Evolutionary conservation across 1,140 invertebrate species (phyloP), one percentile per base, ranked within the genome.

Genomic region (Dendrolimus punctatus): DNA sequence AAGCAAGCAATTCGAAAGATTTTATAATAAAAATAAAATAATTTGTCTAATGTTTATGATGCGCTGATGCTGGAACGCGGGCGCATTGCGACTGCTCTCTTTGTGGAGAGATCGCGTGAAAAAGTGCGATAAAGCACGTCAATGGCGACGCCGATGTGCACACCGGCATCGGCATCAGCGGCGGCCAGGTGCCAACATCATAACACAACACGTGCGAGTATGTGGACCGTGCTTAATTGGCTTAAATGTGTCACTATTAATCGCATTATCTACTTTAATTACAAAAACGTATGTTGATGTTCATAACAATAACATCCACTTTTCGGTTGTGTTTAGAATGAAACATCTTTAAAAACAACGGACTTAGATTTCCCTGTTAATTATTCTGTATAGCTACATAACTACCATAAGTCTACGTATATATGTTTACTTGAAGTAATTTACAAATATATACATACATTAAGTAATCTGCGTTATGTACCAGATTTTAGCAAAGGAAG

Each of bases 91-190:
- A 83, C 82, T 85, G 76, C 69, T 81, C 76, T 80, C 76, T 45
- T 76, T 62, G 68, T 57, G 66, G 80, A 78, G 80, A 85, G 82
- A 83, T 85, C 80, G 80, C 80, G 76, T 80, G 82, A 76, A 84
- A 83, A 80, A 78, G 72, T 63, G 62, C 73, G 68, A 78, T 77
- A 74, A 57, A 77, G 62, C 73, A 71, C 64, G 71, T 65, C 65
- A 65, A 65, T 62, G 60, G 52, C 51, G 51, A 39, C 23, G 41
- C 40, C 8, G 8, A 38, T 57, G 51, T 51, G 41, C 49, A 44
- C 42, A 10, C 40, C 51, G 46, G 47, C 51, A 45, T 50, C 36
- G 43, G 44, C 59, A 59, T 58, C 55, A 60, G 62, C 52, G 50
- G 54, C 46, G 36, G 10, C 40, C n/a, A 39, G 39, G 40, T 23